Base-by-base conservation (phyloP, 2,888 invertebrate species). In the Microdon myrmicae region DNA sequence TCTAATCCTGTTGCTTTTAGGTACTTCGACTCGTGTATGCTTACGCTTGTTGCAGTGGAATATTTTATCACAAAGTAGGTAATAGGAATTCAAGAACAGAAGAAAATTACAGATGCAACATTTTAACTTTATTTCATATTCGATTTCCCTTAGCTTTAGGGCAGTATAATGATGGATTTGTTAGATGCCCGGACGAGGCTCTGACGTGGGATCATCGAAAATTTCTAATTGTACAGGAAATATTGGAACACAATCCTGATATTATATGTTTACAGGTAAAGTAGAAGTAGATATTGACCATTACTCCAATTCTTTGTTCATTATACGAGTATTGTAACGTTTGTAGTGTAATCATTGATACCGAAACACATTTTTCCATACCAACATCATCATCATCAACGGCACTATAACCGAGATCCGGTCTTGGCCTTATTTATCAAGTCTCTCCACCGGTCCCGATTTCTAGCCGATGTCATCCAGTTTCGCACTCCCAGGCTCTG, bases 11-110 rank as follows among this genome's bases (percentile, higher is more conserved):
- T n/a, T n/a, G 7, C 13, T 19, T 13, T n/a, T 17, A 10, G 12
- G n/a, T n/a, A n/a, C n/a, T n/a, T n/a, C 79, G 60, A 79, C 77
- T 71, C 81, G 81, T 45, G 74, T 81, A 61, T 79, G 80, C 39
- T 78, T 88, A 58, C 79, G 87, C 70, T 77, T 89, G 38, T 79
- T 89, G 64, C 88, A 88, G 71, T 89, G 89, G 89, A 89, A 89
- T 74, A 82, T 88, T 67, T 78, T 89, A 32, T 86, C 88, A 9
- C 88, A 89, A 83, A 85, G 88, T 88, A 81, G 78, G 79, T 74
- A 23, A 7, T n/a, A 22, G n/a, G n/a, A n/a, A n/a, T n/a, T n/a
- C n/a, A n/a, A n/a, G n/a, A n/a, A n/a, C n/a, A n/a, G 8, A 2
- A 2, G 31, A 14, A 20, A 25, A 61, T 49, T 56, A 45, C 39